A percentile compares a stretch with the other conserved stretches of the same genome.
These are phyloP conservation scores for Ostrea edulis DNA, from an alignment of 1,140 invertebrate genomes.

Conservation along the genomic window DNA sequence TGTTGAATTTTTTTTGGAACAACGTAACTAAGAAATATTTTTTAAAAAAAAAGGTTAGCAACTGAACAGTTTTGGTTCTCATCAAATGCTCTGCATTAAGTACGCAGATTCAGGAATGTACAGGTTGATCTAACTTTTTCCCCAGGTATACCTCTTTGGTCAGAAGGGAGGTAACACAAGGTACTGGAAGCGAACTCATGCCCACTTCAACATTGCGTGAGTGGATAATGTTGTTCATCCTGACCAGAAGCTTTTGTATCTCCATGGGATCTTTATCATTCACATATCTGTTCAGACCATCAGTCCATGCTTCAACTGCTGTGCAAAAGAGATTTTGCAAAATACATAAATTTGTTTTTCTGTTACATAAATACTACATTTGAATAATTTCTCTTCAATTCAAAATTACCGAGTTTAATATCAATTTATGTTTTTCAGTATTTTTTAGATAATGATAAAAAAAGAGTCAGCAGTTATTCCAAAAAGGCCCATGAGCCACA, in stretches of 20 bases:
- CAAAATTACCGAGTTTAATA: no score
- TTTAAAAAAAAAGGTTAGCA: neutral
- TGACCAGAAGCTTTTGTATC: neutral
- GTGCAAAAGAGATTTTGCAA: neutral
- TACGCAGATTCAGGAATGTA: no score
- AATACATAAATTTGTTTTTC: neutral
- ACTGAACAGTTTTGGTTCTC: neutral
- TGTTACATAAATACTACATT: no score
- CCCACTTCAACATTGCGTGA: neutral
- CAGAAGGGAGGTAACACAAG: slow-evolving; percentile 13
- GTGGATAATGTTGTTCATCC: neutral
- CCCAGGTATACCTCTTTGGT: neutral
- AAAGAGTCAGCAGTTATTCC: no score
- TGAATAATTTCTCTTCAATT: no score
- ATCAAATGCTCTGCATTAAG: neutral
- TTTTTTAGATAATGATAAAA: no score
- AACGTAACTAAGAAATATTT: neutral
- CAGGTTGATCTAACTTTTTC: neutral
- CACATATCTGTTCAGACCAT: neutral
- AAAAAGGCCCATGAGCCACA: no score
- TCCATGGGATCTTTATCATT: neutral
- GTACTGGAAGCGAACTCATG: neutral
- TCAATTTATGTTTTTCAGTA: no score
- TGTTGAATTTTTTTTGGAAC: neutral
- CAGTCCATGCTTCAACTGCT: neutral